Base-by-base conservation (phyloP, 2,888 invertebrate genomes). In the Euplexia lucipara region DNA sequence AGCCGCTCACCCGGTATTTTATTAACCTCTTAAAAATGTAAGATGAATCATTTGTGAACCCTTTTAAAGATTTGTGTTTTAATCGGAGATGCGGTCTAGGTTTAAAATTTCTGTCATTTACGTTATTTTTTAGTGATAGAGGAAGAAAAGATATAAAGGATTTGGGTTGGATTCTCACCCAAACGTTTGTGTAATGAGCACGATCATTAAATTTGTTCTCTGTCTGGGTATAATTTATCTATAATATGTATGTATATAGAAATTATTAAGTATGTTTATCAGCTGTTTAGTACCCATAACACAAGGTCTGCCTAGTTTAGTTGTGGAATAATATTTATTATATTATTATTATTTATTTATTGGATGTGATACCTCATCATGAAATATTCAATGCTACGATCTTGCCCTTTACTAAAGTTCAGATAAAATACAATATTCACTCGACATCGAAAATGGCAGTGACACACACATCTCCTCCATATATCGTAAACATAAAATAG, bases 11-110 rank as follows among this genome's bases (percentile, higher is more conserved):
- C 59, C 57, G 48, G 63, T 51, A 75, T 78, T 80, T 82, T 83
- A 78, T 78, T 72, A 75, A 22, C 59, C 74, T 73, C 61, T 79
- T 83, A 74, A 77, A 80, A 81, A 72, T 56, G 62, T 56, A 57
- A 73, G 16, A 54, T 49, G 12, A 75, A 65, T 70, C 45, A 70
- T 54, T n/a, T 49, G 49, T 30, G 22, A 57, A 52, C 14, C 45
- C 34, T 54, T 52, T n/a, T 2, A 61, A 39, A n/a, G 35, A 58
- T 64, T 75, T 64, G n/a, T 6, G 9, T 73, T 35, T 53, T 52
- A 42, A 70, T 16, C 44, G n/a, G 20, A 57, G 5, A 35, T 18
- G 22, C 18, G 48, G 41, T 42, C 54, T 74, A 68, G 41, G n/a
- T 69, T 51, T 54, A 30, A 63, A 54, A 73, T 32, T 57, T 70